These are phyloP conservation scores for Actinostola sp. DNA, from an alignment of 92 coral and sea anemone genomes.

Conservation along the genomic window DNA sequence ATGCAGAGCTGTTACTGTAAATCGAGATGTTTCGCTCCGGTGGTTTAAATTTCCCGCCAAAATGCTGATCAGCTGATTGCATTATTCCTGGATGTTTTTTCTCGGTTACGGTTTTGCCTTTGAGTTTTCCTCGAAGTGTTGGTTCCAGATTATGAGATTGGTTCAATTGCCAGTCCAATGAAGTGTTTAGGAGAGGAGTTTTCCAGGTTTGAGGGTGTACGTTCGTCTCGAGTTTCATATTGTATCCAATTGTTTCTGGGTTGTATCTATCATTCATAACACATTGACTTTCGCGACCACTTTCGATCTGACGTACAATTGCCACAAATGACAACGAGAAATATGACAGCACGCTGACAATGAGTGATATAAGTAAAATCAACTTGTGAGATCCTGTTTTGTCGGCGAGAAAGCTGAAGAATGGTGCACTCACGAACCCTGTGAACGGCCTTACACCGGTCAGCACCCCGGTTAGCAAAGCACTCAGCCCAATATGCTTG, in stretches of 20 bases:
- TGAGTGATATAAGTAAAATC: constrained; percentile 51
- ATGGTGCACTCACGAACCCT: constrained; percentile 69
- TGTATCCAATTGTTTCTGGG: not conserved
- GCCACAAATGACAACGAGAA: constrained; percentile 67
- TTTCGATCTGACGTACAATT: constrained; percentile 25
- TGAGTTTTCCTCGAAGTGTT: too few species aligned
- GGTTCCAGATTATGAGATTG: not conserved
- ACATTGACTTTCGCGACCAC: not conserved
- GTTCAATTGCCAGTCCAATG: not conserved
- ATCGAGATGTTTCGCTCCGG: not conserved
- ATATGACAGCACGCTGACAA: constrained; percentile 37
- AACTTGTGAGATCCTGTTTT: constrained; percentile 62
- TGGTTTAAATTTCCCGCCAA: constrained; percentile 20
- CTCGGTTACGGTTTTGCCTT: not conserved
- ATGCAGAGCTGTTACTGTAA: too few species aligned
- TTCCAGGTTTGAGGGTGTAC: too few species aligned
- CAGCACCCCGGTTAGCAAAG: constrained; percentile 62
- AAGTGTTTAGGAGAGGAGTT: not conserved
- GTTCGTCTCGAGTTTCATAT: too few species aligned
- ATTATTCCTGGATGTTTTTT: not conserved
- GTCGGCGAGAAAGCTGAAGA: constrained; percentile 71
- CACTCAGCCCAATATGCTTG: constrained; percentile 70
- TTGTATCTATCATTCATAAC: not conserved
- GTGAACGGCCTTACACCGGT: constrained; percentile 69
- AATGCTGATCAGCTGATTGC: constrained; percentile 2